Percentiles rank a stretch among this genome's conserved stretches.
Evolutionary conservation across 2,113 vertebrate genomes (phyloP).

Genomic region (Oncorhynchus clarkii): DNA sequence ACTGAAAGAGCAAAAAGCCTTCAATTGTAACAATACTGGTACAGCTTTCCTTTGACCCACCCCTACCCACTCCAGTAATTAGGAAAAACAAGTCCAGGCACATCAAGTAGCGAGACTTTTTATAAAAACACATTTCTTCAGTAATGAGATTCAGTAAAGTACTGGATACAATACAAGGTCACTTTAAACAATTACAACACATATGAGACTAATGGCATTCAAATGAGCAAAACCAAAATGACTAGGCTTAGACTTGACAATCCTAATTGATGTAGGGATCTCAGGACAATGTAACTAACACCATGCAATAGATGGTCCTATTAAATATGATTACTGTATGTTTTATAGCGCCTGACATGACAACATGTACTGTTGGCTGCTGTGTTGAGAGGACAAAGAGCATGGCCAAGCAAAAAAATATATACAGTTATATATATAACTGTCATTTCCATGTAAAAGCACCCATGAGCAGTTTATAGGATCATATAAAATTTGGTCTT

Average conservation of each 20-base stretch:
- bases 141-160: neutral
- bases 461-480: too few relatives aligned
- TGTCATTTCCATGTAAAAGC: too few relatives aligned
- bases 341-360: too few relatives aligned
- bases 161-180: slow-evolving; percentile 17
- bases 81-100: neutral
- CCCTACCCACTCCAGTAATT: neutral
- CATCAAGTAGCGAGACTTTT: neutral
- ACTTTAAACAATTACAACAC: slow-evolving; percentile 18
- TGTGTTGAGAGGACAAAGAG: too few relatives aligned
- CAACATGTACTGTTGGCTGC: too few relatives aligned
- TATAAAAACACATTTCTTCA: neutral
- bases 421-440: fast-evolving
- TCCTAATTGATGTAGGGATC: slow-evolving; percentile 25
- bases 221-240: slow-evolving; percentile 36
- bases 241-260: slow-evolving; percentile 8
- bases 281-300: neutral
- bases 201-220: slow-evolving; percentile 29
- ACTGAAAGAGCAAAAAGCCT: neutral
- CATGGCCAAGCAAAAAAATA: too few relatives aligned
- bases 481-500: too few relatives aligned
- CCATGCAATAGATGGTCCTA: neutral
- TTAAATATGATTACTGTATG: neutral
- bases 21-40: neutral
- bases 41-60: neutral